A percentile compares a stretch with the other conserved stretches of the same genome.
Conservation (phyloP, 1,140 invertebrate species). For the Eufriesea mexicana region DNA sequence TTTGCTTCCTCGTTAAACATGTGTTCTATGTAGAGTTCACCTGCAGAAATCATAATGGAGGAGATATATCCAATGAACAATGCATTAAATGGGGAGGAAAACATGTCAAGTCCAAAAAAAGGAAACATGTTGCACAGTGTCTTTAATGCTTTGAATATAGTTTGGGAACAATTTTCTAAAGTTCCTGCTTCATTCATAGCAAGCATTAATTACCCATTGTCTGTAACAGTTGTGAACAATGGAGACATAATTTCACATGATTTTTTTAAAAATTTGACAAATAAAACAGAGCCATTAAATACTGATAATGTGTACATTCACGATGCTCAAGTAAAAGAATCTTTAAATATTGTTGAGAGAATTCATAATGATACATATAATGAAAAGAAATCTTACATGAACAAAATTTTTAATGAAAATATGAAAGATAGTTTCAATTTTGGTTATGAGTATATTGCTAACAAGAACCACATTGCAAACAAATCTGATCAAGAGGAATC, state of each 20-base stretch:
- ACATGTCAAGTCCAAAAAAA: constrained; percentile 43
- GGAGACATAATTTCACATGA: constrained; percentile 65
- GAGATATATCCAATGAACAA: constrained; percentile 54
- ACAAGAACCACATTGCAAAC: not conserved
- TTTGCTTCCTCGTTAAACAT: constrained; percentile 31
- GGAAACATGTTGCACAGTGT: constrained; percentile 62
- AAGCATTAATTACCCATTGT: constrained; percentile 64
- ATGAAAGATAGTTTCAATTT: constrained; percentile 1
- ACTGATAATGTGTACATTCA: constrained; percentile 28
- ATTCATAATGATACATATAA: constrained; percentile 20
- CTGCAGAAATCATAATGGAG: not conserved
- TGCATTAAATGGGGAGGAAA: constrained; percentile 46
- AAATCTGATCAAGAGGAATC: not conserved
- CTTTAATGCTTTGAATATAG: constrained; percentile 56
- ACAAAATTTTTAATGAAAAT: constrained; percentile 28
- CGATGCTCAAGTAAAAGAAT: constrained; percentile 16
- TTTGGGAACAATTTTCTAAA: constrained; percentile 62
- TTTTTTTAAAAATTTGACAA: constrained; percentile 63
- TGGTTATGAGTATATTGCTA: not conserved
- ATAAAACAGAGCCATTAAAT: constrained; percentile 42
- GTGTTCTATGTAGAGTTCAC: constrained; percentile 38
- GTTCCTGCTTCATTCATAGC: constrained; percentile 57
- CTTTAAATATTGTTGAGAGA: constrained; percentile 30
- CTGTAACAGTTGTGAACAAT: constrained; percentile 70
- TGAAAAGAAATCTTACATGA: constrained; percentile 20